Base-by-base conservation (phyloP, 2,113 vertebrate genomes). In the Okapia johnstoni region DNA sequence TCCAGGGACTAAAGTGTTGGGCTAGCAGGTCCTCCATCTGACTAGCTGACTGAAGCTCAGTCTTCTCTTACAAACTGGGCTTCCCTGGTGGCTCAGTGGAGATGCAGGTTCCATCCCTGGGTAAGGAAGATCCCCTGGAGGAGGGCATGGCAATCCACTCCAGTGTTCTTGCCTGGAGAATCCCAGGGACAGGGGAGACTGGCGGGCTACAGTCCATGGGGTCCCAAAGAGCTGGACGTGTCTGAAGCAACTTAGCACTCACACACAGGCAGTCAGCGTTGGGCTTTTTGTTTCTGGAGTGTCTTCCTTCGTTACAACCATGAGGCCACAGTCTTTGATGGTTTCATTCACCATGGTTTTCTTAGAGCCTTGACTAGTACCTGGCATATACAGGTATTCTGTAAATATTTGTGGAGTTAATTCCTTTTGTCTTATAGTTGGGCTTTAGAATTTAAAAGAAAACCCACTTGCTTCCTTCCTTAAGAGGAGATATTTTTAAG, bases 181-280 rank as follows among this genome's bases (percentile, higher is more conserved):
- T 6, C 6, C 40, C 70, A 2, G 14, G 70, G 40, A 26, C 40
- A 76, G 70, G 26, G 70, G 70, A 43, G 12, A 40, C 70, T 43
- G 70, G 3, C 0, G 23, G 70, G 70, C 40, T 43, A 1, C 40
- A 7, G 40, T 76, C 23, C 40, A 43, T 2, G 0, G 36, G 40
- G 70, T 25, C 11, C 2, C 36, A 43, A 11, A 66, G 19, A 73
- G 11, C 6, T 1, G 36, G n/a, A 43, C 70, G 25, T 25, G 36
- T 2, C 70, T 43, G 36, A 25, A 25, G 11, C 12, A 0, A 14
- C 70, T 73, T 12, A 25, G 36, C 11, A 1, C 0, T 0, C 21
- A 25, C 9, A n/a, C 66, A 40, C 21, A 40, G n/a, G 66, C 70
- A 3, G 36, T 43, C 36, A n/a, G 23, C 0, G 28, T 8, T 10